These are phyloP conservation scores for Chaetops frenatus DNA, from an alignment of 2,113 vertebrate genomes.

Conservation along the genomic window DNA sequence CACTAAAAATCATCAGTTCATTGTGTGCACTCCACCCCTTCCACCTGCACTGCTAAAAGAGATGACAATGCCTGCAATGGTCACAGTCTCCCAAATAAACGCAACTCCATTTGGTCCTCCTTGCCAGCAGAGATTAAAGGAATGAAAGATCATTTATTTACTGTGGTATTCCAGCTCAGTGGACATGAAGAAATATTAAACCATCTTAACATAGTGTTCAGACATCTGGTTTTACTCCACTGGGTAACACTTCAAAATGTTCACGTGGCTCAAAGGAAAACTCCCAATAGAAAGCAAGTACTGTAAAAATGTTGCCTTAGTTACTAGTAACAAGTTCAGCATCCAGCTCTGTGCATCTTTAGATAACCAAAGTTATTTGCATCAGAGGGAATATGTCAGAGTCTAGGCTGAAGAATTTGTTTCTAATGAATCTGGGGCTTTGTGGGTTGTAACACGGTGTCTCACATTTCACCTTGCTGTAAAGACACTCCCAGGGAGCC, in stretches of 20 bases:
- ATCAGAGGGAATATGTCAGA: not conserved
- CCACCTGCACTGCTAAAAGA: not conserved
- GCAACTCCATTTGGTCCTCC: not conserved
- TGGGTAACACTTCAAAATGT: not conserved
- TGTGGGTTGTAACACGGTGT: not conserved
- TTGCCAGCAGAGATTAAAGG: not conserved
- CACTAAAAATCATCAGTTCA: not conserved
- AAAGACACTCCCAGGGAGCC: not conserved
- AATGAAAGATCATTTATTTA: not conserved
- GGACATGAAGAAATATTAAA: not conserved
- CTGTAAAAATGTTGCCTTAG: not conserved
- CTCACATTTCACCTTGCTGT: not conserved
- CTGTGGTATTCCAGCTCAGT: not conserved
- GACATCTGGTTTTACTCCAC: not conserved
- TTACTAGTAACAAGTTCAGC: not conserved
- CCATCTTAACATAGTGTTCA: not conserved
- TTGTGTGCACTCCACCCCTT: not conserved
- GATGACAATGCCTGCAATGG: not conserved
- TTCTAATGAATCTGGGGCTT: slow-evolving; percentile 1
- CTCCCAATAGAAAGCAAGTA: not conserved
- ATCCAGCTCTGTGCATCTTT: not conserved
- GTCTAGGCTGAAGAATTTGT: not conserved
- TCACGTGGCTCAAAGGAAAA: not conserved
- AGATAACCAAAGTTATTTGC: not conserved
- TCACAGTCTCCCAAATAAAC: not conserved